phyloP scores from a whole-genome alignment of 2,888 invertebrate species.

The Aproaerema taeniolella region DNA sequence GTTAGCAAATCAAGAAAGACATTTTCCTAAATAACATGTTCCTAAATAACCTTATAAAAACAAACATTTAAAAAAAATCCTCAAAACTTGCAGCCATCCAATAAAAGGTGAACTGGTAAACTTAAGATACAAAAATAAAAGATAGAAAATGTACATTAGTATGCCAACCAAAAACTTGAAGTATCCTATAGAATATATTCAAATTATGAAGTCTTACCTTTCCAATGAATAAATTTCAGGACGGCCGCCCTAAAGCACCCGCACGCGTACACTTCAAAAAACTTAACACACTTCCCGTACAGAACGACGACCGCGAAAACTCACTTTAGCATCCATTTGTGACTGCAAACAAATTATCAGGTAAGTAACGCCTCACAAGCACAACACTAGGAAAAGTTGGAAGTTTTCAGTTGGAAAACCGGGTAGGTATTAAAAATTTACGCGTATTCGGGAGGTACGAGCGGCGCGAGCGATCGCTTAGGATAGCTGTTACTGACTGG shows the following conservation, averaged over 20 bases:
- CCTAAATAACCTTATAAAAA: no score
- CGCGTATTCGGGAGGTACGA: constrained; percentile 23
- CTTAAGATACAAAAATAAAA: no score
- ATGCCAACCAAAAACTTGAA: no score
- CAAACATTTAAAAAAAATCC: no score
- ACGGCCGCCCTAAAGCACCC: constrained; percentile 44
- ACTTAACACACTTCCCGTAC: constrained; percentile 43
- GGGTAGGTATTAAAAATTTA: constrained; percentile 63
- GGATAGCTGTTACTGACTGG: constrained; percentile 23
- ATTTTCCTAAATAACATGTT: no score
- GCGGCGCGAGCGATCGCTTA: constrained; percentile 22
- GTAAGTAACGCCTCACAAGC: constrained; percentile 8
- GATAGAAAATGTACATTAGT: no score
- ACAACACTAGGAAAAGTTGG: constrained; percentile 26
- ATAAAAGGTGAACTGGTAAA: no score
- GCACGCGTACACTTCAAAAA: constrained; percentile 58
- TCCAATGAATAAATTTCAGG: constrained; percentile 54
- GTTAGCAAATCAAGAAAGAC: no score
- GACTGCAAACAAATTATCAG: neutral
- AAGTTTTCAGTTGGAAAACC: constrained; percentile 27
- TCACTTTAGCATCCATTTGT: constrained; percentile 12
- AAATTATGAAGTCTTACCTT: constrained; percentile 40
- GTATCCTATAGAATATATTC: no score
- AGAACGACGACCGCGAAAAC: constrained; percentile 16
- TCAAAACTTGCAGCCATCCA: no score